A percentile compares a stretch with the other conserved stretches of the same genome.
These are phyloP conservation scores for Macroglossus sobrinus DNA, from an alignment of 2,113 vertebrate species.

Conservation along the genomic window DNA sequence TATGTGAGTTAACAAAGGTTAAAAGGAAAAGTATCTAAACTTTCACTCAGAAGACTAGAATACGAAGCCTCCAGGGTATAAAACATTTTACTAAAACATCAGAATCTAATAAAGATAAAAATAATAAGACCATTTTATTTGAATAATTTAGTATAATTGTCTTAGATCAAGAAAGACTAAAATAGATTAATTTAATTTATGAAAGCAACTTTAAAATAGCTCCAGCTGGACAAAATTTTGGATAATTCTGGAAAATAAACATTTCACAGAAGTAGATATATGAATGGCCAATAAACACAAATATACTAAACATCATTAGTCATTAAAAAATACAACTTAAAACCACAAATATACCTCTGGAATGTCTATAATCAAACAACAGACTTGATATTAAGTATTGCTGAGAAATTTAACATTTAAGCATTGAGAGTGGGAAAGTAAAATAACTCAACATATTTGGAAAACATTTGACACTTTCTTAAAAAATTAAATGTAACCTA, in stretches of 20 bases:
- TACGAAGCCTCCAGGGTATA: not conserved
- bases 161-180: not conserved
- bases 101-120: not conserved
- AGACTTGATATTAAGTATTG: not conserved
- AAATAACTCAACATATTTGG: not conserved
- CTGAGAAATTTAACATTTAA: not conserved
- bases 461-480: not conserved
- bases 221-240: not conserved
- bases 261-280: not conserved
- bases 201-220: not conserved
- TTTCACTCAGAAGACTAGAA: not conserved
- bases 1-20: not conserved
- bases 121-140: not conserved
- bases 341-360: not conserved
- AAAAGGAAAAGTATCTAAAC: not conserved
- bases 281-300: not conserved
- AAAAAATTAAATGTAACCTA: not conserved
- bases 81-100: not conserved
- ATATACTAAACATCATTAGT: not conserved
- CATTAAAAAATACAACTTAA: not conserved
- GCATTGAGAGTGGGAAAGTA: not conserved
- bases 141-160: not conserved
- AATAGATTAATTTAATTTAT: not conserved
- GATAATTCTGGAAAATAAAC: not conserved
- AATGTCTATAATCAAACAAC: not conserved